Base-by-base conservation (phyloP, 2,113 vertebrate genomes). In the Rousettus leschenaultii region DNA sequence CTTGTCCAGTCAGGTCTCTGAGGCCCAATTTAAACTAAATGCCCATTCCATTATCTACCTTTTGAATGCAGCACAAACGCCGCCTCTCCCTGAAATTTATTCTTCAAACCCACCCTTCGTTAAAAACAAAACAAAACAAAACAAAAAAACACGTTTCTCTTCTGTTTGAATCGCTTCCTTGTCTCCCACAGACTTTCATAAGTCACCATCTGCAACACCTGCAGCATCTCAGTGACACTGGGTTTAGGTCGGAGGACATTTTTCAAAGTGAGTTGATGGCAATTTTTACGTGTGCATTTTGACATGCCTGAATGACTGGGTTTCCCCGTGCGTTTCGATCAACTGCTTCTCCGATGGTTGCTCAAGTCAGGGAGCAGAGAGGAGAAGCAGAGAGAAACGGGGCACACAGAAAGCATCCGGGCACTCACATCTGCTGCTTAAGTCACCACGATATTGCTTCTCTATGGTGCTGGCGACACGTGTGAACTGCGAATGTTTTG, bases 201-300 rank as follows among this genome's bases (percentile, higher is more conserved):
- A 73, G 8, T 48, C 14, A 28, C 70, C 84, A 75, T 28, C 33
- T 55, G 70, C 7, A 19, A 33, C 43, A 88, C 24, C 65, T 71
- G 77, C 61, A 45, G 4, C 11, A 1, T 16, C 16, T 40, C 88
- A 35, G 63, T 33, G 91, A 63, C n/a, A 7, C 48, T 51, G 48
- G 66, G 12, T 15, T 85, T 38, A 35, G 61, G 73, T 33, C 9
- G 18, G 1, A 38, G 16, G 70, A 15, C 10, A 51, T 28, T 94
- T 93, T 92, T 82, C 91, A 94, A 43, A 91, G 43, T 13, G 48
- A 77, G 61, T 3, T 78, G 63, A 53, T 85, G 71, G 79, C 66
- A 15, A 61, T 66, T 86, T 87, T 16, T n/a, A 92, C 73, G 33
- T 28, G n/a, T 3, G n/a, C 74, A 40, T 70, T 57, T 30, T 40